Evolutionary conservation across 2,888 invertebrate genomes (phyloP).

Genomic region (Eledona agricola): DNA sequence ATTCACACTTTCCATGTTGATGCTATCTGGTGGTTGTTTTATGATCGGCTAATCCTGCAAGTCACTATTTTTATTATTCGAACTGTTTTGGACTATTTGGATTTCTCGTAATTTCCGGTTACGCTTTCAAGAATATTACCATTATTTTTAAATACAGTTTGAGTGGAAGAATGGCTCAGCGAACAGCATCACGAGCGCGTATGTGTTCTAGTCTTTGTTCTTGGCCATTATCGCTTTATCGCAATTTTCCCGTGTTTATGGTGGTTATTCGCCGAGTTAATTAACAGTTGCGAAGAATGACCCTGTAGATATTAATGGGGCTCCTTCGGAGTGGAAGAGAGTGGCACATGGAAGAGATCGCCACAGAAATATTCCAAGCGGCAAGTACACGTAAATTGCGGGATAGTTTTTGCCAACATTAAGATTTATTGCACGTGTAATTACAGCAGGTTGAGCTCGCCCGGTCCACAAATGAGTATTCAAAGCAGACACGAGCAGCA

Average conservation of each 20-base stretch:
- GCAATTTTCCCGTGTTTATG: slow-evolving; percentile 9
- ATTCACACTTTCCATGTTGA: too few species aligned
- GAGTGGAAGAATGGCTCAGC: neutral
- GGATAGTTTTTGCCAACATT: neutral
- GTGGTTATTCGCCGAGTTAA: slow-evolving; percentile 13
- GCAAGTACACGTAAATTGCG: slow-evolving; percentile 4
- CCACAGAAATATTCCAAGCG: neutral
- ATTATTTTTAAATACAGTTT: too few species aligned
- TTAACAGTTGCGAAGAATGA: slow-evolving; percentile 14
- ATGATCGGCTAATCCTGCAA: too few species aligned
- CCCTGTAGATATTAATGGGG: slow-evolving; percentile 10
- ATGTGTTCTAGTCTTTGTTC: too few species aligned
- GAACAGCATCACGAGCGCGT: too few species aligned
- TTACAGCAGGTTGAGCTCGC: too few species aligned
- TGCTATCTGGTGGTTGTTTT: too few species aligned
- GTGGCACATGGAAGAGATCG: neutral
- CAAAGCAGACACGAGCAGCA: neutral
- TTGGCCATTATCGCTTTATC: slow-evolving; percentile 14
- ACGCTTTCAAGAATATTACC: too few species aligned
- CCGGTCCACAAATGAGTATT: slow-evolving; percentile 4
- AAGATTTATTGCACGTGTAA: slow-evolving; percentile 15
- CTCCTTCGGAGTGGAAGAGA: slow-evolving; percentile 1
- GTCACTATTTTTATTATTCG: too few species aligned
- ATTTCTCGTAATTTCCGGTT: too few species aligned
- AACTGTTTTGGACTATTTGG: too few species aligned